Evolutionary conservation across 2,888 invertebrate genomes (phyloP).

Genomic region (Oxystoma pomonae): DNA sequence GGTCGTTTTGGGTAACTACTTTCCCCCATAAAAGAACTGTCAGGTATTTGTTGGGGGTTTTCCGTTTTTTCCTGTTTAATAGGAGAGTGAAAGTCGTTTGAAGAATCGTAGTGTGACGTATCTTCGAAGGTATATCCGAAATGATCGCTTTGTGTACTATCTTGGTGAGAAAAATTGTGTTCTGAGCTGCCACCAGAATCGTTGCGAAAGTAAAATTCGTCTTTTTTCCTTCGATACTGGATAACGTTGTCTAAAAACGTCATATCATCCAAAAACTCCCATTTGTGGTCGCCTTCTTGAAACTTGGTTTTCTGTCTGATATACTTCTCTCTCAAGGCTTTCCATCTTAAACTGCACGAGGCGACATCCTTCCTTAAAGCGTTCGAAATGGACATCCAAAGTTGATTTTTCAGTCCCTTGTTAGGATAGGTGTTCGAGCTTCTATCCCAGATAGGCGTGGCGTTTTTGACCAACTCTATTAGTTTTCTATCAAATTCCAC

Average conservation of each 20-base stretch:
- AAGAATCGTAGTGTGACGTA: conserved; percentile 25
- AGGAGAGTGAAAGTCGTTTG: conserved; percentile 24
- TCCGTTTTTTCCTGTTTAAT: conserved; percentile 27
- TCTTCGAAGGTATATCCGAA: neutral
- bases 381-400: conserved; percentile 34
- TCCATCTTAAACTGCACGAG: conserved; percentile 37
- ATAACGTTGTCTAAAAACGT: conserved; percentile 38
- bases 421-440: conserved; percentile 35
- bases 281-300: conserved; percentile 35
- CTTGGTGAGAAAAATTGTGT: neutral
- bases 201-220: conserved; percentile 15
- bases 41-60: conserved; percentile 25
- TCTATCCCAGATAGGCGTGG: conserved; percentile 38
- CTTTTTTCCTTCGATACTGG: conserved; percentile 33
- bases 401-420: conserved; percentile 33
- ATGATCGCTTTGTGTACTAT: conserved; percentile 18
- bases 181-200: neutral
- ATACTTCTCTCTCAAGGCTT: conserved; percentile 39
- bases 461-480: conserved; percentile 33
- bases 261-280: conserved; percentile 37
- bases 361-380: conserved; percentile 31
- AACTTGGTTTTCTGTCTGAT: conserved; percentile 36
- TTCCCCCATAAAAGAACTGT: conserved; percentile 26
- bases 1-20: conserved; percentile 20
- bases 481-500: conserved; percentile 33